Percentiles rank a stretch among this genome's conserved stretches.
Conservation (phyloP, 2,797 vertebrate genomes). For the Sebastes alutus region DNA sequence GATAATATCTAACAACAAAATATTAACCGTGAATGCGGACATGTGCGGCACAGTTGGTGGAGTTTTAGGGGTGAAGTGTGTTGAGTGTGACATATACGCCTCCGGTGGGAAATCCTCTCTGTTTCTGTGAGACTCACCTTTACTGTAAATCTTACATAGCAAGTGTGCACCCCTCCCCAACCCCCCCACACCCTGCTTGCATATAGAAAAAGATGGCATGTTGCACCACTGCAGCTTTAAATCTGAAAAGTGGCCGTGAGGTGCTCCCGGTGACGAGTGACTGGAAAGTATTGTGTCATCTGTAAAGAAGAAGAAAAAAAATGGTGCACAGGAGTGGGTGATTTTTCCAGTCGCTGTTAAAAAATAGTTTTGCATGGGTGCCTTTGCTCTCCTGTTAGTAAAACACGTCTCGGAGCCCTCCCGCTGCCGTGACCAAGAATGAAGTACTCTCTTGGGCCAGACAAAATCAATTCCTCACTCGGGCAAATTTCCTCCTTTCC, state of each 20-base stretch:
- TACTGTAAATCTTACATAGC: constrained; percentile 45
- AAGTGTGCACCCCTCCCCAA: neutral
- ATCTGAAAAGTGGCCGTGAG: constrained; percentile 72
- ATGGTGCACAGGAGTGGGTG: constrained; percentile 52
- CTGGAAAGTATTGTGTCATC: constrained; percentile 80
- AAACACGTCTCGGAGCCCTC: constrained; percentile 73
- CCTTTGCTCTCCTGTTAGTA: constrained; percentile 78
- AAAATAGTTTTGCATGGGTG: constrained; percentile 80
- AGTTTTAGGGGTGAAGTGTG: constrained; percentile 5
- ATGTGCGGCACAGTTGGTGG: neutral
- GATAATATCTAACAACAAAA: constrained; percentile 36
- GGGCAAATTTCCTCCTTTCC: constrained; percentile 76
- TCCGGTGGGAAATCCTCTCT: constrained; percentile 47
- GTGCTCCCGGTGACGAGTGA: constrained; percentile 63
- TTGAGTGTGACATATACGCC: constrained; percentile 31
- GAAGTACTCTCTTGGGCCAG: constrained; percentile 81
- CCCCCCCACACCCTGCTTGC: neutral
- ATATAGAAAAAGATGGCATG: constrained; percentile 48
- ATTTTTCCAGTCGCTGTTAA: constrained; percentile 78
- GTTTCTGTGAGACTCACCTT: constrained; percentile 40
- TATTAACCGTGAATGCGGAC: constrained; percentile 23
- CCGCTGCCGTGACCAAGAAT: constrained; percentile 76
- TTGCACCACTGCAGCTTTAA: constrained; percentile 65
- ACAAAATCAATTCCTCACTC: constrained; percentile 84
- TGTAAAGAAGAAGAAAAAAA: constrained; percentile 58